Evolutionary conservation across 2,113 vertebrate genomes (phyloP), one percentile per base, ranked within the genome.

Genomic region (Axis porcinus): DNA sequence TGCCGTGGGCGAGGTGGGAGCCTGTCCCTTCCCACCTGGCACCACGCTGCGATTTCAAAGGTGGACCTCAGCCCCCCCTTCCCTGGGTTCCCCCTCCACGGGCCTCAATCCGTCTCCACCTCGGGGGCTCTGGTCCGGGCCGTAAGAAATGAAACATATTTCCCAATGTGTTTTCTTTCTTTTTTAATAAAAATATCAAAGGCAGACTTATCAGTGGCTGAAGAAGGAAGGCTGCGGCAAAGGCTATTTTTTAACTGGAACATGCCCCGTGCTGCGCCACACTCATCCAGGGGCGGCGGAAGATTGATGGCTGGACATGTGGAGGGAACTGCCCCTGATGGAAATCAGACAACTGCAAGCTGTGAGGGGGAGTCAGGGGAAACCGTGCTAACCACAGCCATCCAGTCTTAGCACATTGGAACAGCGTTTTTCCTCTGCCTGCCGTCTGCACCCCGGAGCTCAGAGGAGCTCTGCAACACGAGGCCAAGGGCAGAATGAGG

Each of bases 311-410:
- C 98, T 98, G 98, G 99, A 99, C 99, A 99, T 99, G 98, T 99
- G 99, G 98, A 98, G 97, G 98, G 99, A 99, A 97, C 98, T 98
- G 98, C 98, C 98, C 97, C 98, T 99, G 99, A 99, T 99, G 99
- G 99, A 99, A 99, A 99, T 99, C 99, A 99, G 99, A 99, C 99
- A 99, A 99, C 99, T 99, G 99, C 98, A 98, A 98, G 98, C 99
- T 98, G 98, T 97, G 98, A 98, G 97, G 96, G 98, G 98, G 98
- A 98, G 99, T 94, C 98, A 98, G 97, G 98, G 98, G 98, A 98
- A 98, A 98, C 97, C 99, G 97, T 98, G 98, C 97, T 98, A 98
- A 99, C 99, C 99, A 97, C 98, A 98, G 98, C 98, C 98, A 94
- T 97, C 98, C 97, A 67, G 96, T 97, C 98, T 97, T 96, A 97